Base-by-base conservation (phyloP, 2,797 vertebrate species). In the Saxicola maurus region DNA sequence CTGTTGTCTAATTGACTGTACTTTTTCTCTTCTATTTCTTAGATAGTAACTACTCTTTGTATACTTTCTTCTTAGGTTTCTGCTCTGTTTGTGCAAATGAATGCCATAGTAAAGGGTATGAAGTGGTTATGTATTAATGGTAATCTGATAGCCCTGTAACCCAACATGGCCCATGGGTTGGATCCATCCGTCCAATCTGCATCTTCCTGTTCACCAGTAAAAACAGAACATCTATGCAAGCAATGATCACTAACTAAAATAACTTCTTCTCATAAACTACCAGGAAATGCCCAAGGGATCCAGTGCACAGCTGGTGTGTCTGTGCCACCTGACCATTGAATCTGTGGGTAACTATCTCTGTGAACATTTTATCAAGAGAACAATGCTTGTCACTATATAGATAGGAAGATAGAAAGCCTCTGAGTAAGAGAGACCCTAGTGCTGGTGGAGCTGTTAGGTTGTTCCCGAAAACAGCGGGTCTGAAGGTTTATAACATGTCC, bases 351-450 rank as follows among this genome's bases (percentile, higher is more conserved):
- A 45, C 2, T 9, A 48, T n/a, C n/a, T 62, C 23, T 52, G 19
- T 35, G 35, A 35, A 35, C 35, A 35, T 35, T 35, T 35, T 35
- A 35, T 35, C 11, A 56, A 56, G 27, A 82, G 11, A 52, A 43
- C 1, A 0, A 5, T 7, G 9, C 30, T 69, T 60, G n/a, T 16
- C 1, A 1, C 19, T 67, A 8, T 14, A 12, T 35, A 81, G 61
- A 28, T 3, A 59, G 13, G 19, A 46, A 51, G 14, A 45, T 0
- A 52, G 23, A 91, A 51, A 67, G 18, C 12, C 17, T 72, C 17
- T 33, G 13, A 13, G 18, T 42, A 31, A 52, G 42, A 35, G 9
- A 74, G 6, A 27, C 6, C 2, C 5, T 24, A 42, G 31, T 37
- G 18, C 1, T 45, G 27, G 45, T 45, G 31, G 40, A 37, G 4